Evolutionary conservation across 1,140 invertebrate species (phyloP).

Genomic region (Sycobia sp.): DNA sequence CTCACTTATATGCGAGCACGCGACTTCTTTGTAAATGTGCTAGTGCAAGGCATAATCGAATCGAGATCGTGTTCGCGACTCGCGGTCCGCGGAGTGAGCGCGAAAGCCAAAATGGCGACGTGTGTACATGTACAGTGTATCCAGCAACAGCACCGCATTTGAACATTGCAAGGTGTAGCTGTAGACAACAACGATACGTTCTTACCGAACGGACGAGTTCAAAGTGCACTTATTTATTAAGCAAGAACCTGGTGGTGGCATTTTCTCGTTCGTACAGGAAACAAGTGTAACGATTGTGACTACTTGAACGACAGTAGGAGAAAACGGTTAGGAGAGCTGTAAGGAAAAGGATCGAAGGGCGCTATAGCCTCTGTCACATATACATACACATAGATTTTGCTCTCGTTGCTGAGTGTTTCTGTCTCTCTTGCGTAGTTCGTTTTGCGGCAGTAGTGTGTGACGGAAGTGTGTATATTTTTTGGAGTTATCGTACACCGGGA

Average conservation of each 20-base stretch:
- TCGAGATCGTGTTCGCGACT: no score
- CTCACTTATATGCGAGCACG: neutral
- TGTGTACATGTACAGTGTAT: conserved; percentile 10
- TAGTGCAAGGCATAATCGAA: neutral
- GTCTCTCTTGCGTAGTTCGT: no score
- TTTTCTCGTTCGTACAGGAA: neutral
- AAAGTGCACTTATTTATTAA: neutral
- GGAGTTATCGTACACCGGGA: neutral
- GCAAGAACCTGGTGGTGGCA: no score
- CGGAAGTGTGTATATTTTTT: neutral
- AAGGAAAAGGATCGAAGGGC: conserved; percentile 6
- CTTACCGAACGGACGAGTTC: neutral
- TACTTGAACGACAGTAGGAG: no score
- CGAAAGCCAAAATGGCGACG: conserved; percentile 25
- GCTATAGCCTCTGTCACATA: neutral
- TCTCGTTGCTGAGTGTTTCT: neutral
- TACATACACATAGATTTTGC: neutral
- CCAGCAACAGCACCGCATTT: conserved; percentile 12
- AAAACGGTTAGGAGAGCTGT: conserved; percentile 15
- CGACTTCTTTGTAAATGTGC: neutral
- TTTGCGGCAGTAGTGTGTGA: neutral
- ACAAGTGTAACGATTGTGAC: neutral
- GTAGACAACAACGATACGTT: neutral
- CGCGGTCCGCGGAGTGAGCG: neutral
- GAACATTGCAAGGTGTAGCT: neutral